phyloP scores from a whole-genome alignment of 2,888 invertebrate species.

The Carpatolechia fugitivella region DNA sequence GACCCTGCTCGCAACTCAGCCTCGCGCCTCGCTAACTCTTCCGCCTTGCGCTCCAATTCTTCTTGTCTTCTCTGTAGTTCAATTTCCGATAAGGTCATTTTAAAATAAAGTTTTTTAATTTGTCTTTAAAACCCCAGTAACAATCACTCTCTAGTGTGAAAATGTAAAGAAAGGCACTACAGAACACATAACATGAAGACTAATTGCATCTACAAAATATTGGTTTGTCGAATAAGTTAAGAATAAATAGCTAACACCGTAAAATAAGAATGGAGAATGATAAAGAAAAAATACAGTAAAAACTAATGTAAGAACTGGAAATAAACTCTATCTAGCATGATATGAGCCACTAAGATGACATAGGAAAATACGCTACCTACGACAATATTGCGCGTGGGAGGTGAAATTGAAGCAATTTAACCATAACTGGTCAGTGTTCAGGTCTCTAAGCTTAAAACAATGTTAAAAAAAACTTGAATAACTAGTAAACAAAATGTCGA shows the following conservation, averaged over 20 bases:
- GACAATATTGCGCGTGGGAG: not conserved
- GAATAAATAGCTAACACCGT: no score
- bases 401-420: not conserved
- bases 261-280: no score
- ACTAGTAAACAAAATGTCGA: no score
- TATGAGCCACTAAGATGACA: not conserved
- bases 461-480: no score
- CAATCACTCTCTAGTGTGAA: no score
- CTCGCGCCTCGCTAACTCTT: constrained; percentile 92
- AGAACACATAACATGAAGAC: no score
- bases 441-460: no score
- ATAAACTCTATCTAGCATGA: not conserved
- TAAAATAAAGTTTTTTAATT: not conserved
- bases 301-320: not conserved
- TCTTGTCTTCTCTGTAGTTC: constrained; percentile 88
- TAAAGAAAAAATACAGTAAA: not conserved
- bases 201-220: no score
- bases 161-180: no score
- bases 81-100: constrained; percentile 22
- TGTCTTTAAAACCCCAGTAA: no score
- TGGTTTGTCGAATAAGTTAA: no score
- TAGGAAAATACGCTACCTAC: not conserved
- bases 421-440: not conserved
- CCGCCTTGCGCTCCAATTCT: constrained; percentile 94
- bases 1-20: constrained; percentile 86